Conservation (phyloP, 2,888 invertebrate genomes). For the Epinotia nisella region DNA sequence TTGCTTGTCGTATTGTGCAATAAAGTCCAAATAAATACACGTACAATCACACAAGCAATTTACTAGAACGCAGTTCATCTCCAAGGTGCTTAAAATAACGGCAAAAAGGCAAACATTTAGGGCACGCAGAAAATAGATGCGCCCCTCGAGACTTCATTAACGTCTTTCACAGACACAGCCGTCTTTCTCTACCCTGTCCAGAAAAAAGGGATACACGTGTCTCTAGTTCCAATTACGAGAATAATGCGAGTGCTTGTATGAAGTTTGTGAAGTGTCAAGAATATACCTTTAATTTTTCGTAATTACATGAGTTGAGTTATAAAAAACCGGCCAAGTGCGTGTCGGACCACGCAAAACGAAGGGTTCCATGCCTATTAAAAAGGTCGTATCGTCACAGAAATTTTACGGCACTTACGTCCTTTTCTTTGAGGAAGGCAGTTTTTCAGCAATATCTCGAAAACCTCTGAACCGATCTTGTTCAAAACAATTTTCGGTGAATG, state of each 20-base stretch:
- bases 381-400: too few species aligned
- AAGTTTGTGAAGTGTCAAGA: background rate
- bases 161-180: background rate
- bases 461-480: too few species aligned
- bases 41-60: background rate
- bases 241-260: conserved; percentile 1
- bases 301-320: background rate
- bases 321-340: too few species aligned
- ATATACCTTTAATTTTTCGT: background rate
- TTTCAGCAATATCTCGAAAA: too few species aligned
- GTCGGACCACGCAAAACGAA: too few species aligned
- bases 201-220: conserved; percentile 5
- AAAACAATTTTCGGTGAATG: too few species aligned
- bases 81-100: conserved; percentile 5
- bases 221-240: conserved; percentile 8
- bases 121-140: conserved; percentile 11
- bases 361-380: too few species aligned
- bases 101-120: conserved; percentile 22
- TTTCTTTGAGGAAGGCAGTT: too few species aligned
- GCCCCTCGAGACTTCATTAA: conserved; percentile 30
- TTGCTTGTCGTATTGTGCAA: too few species aligned
- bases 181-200: background rate
- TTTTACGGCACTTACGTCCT: too few species aligned
- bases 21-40: too few species aligned
- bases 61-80: conserved; percentile 1